phyloP scores from a whole-genome alignment of 2,797 vertebrate genomes.

The Acanthiza pusilla region DNA sequence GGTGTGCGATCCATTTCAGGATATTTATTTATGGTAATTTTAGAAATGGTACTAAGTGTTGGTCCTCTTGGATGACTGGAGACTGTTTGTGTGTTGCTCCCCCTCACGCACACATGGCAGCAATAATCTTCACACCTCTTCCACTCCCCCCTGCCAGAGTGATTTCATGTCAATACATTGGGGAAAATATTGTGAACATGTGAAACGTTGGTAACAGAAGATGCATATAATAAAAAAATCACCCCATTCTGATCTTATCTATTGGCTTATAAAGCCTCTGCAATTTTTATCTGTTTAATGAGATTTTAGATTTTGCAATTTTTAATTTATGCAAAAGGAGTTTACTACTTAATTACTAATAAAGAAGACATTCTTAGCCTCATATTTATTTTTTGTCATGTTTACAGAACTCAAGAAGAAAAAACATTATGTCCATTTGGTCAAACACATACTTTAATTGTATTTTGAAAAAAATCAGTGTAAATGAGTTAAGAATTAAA shows the following conservation, averaged over 20 bases:
- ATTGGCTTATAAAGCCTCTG: conserved; percentile 25
- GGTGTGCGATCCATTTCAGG: not conserved
- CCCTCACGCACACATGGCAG: not conserved
- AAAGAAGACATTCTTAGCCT: conserved; percentile 41
- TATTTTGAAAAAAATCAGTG: conserved; percentile 12
- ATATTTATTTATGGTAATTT: not conserved
- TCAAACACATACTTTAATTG: conserved; percentile 6
- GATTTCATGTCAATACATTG: conserved; percentile 25
- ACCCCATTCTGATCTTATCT: conserved; percentile 24
- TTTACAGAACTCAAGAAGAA: conserved; percentile 50
- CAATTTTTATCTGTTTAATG: conserved; percentile 55
- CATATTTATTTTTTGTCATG: conserved; percentile 33
- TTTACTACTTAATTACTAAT: conserved; percentile 63
- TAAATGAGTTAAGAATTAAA: not conserved
- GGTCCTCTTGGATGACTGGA: not conserved
- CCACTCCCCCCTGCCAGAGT: not conserved
- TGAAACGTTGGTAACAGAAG: not conserved
- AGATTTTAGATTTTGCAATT: conserved; percentile 56
- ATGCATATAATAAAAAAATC: not conserved
- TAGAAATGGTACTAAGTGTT: not conserved
- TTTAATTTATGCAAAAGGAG: conserved; percentile 60
- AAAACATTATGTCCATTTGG: conserved; percentile 43
- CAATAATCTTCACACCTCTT: not conserved
- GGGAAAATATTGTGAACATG: conserved; percentile 23
- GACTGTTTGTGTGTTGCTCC: not conserved